Percentiles rank a stretch among this genome's conserved stretches.
phyloP scores from a whole-genome alignment of 2,888 invertebrate species.

The Andrena minutula region DNA sequence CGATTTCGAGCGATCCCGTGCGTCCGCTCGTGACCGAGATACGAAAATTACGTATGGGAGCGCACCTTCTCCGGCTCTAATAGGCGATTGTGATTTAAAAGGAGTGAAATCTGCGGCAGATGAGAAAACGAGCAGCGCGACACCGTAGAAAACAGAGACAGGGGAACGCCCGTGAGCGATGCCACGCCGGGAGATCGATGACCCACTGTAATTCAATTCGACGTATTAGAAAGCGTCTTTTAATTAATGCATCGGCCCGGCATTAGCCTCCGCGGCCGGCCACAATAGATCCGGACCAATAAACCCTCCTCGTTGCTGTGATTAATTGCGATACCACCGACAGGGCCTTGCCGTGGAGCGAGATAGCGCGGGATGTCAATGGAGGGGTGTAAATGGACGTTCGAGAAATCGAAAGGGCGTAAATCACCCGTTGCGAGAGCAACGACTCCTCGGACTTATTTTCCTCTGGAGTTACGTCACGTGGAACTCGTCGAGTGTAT shows the following conservation, averaged over 20 bases:
- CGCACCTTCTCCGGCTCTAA: slow-evolving; percentile 41
- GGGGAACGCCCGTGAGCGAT: slow-evolving; percentile 63
- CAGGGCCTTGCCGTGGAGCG: slow-evolving; percentile 3
- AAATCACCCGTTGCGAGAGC: slow-evolving; percentile 10
- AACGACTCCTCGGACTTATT: not conserved
- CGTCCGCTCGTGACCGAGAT: slow-evolving; percentile 36
- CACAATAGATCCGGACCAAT: not conserved
- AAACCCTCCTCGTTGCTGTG: not conserved
- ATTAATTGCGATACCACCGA: slow-evolving; percentile 36
- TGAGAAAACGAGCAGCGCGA: slow-evolving; percentile 57
- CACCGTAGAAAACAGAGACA: slow-evolving; percentile 54
- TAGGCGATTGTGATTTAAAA: slow-evolving; percentile 67
- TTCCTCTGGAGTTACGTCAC: not conserved
- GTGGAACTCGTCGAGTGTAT: not conserved
- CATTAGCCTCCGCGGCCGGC: slow-evolving; percentile 32
- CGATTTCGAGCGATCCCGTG: slow-evolving; percentile 26
- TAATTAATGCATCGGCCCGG: slow-evolving; percentile 64
- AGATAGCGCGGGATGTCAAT: slow-evolving; percentile 5
- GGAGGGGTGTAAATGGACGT: not conserved
- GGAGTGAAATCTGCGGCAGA: slow-evolving; percentile 69
- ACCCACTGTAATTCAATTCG: slow-evolving; percentile 64
- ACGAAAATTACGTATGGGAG: slow-evolving; percentile 42
- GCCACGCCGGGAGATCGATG: slow-evolving; percentile 53
- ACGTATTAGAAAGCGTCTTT: slow-evolving; percentile 67
- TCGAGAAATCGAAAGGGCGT: not conserved